These are phyloP conservation scores for Temnothorax longispinosus DNA, from an alignment of 1,140 invertebrate species.

Conservation along the genomic window DNA sequence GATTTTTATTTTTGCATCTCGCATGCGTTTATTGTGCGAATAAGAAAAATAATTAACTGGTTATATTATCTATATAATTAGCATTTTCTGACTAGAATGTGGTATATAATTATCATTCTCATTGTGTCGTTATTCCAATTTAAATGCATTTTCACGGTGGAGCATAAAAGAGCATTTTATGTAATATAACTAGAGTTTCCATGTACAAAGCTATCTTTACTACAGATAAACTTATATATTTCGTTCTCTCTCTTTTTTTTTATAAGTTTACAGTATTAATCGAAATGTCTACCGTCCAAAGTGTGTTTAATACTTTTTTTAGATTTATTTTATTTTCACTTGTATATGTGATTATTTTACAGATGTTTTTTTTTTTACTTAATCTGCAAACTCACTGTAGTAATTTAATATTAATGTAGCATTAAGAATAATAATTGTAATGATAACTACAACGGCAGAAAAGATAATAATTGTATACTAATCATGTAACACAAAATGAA, in stretches of 20 bases:
- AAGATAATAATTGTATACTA: slow-evolving; percentile 62
- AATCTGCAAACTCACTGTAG: slow-evolving; percentile 60
- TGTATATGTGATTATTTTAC: slow-evolving; percentile 73
- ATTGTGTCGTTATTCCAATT: slow-evolving; percentile 22
- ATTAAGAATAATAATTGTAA: slow-evolving; percentile 43
- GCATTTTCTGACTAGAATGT: background rate
- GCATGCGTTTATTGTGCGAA: background rate
- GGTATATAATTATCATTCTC: background rate
- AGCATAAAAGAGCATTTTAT: slow-evolving; percentile 39
- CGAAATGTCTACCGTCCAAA: slow-evolving; percentile 82
- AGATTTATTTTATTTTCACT: slow-evolving; percentile 73
- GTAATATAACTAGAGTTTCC: slow-evolving; percentile 51
- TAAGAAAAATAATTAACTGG: slow-evolving; percentile 5
- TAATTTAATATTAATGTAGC: slow-evolving; percentile 68
- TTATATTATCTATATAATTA: slow-evolving; percentile 3
- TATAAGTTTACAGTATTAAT: slow-evolving; percentile 76
- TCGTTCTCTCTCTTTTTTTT: slow-evolving; percentile 55
- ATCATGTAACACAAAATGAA: slow-evolving; percentile 63
- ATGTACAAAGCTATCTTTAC: slow-evolving; percentile 58
- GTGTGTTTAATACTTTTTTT: slow-evolving; percentile 76
- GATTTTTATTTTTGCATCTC: slow-evolving; percentile 7
- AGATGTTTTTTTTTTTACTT: slow-evolving; percentile 64
- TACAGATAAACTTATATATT: slow-evolving; percentile 54
- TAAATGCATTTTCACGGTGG: background rate
- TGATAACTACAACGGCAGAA: slow-evolving; percentile 21